Evolutionary conservation across 2,888 invertebrate species (phyloP), one percentile per base, ranked within the genome.

Genomic region (Drosophila ustulata): DNA sequence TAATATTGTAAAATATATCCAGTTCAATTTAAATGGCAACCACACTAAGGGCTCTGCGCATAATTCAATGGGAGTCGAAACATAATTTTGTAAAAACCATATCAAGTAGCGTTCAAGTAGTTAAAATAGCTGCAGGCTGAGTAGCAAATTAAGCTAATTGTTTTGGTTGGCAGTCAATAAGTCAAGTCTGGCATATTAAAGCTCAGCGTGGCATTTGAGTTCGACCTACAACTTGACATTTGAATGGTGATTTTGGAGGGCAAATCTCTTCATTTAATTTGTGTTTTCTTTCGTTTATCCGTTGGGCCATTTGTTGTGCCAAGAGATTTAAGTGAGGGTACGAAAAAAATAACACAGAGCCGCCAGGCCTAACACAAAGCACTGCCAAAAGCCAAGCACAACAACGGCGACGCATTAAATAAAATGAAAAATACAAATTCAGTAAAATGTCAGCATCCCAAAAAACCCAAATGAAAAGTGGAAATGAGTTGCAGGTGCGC

Each of bases 241-340:
- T 82, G 65, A 65, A 71, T 79, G 62, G 67, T 66, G 62, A 75
- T 69, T 66, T 69, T 30, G 67, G 67, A 51, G 67, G 58, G 50
- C 53, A 79, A 82, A 85, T 85, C 79, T 63, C 55, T 64, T 69
- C 34, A 59, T 58, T 66, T 61, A 66, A 78, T 83, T 68, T 74
- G 63, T 64, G 41, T 59, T 52, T 76, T 57, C 58, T 65, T 69
- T 57, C 69, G 56, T 59, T 72, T 82, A 76, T 82, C 72, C 70
- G 49, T 52, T 59, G 51, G 50, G 28, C 66, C 84, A 66, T 49
- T 85, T 63, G 62, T 68, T 72, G 61, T 75, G 64, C 43, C 34
- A 61, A 61, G 57, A 57, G 64, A 65, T 49, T 58, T 52, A 28
- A 28, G 34, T 26, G 8, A 25, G 23, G 26, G 52, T 18, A 18